These are phyloP conservation scores for Ictidomys tridecemlineatus DNA, from an alignment of 2,113 vertebrate species.

Conservation along the genomic window DNA sequence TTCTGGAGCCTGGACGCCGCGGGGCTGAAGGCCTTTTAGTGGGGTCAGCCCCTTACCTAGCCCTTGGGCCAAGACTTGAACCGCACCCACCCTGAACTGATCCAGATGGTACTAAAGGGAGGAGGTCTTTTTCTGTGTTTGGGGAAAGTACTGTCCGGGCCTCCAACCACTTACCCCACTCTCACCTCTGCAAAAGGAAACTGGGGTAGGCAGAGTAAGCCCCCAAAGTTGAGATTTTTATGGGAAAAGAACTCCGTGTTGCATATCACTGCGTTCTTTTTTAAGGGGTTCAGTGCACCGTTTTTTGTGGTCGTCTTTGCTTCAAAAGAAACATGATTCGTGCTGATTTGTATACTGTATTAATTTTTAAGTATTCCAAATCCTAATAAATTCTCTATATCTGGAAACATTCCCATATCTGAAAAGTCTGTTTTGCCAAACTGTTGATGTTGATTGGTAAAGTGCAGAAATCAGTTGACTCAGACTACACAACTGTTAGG, in stretches of 20 bases:
- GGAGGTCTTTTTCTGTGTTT: not conserved
- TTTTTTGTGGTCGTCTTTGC: not conserved
- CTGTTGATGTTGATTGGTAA: not conserved
- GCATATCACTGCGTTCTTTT: not conserved
- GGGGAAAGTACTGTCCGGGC: rapidly evolving
- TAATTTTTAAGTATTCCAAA: not conserved
- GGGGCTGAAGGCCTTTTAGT: rapidly evolving
- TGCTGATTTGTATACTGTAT: not conserved
- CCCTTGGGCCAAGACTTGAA: too few species aligned
- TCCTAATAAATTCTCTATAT: not conserved
- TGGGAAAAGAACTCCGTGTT: not conserved
- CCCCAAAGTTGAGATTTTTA: not conserved
- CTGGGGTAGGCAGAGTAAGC: too few species aligned
- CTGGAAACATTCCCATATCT: not conserved
- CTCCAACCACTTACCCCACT: rapidly evolving
- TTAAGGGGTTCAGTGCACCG: not conserved
- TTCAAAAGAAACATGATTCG: not conserved
- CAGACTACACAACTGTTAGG: not conserved
- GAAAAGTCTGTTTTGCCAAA: not conserved
- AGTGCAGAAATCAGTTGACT: not conserved
- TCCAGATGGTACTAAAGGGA: not conserved
- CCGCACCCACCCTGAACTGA: not conserved
- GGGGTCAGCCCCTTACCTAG: not conserved
- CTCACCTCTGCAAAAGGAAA: not conserved
- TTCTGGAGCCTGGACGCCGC: not conserved